Evolutionary conservation across 2,113 vertebrate genomes (phyloP).

Genomic region (Greenwoodochromis staneri): DNA sequence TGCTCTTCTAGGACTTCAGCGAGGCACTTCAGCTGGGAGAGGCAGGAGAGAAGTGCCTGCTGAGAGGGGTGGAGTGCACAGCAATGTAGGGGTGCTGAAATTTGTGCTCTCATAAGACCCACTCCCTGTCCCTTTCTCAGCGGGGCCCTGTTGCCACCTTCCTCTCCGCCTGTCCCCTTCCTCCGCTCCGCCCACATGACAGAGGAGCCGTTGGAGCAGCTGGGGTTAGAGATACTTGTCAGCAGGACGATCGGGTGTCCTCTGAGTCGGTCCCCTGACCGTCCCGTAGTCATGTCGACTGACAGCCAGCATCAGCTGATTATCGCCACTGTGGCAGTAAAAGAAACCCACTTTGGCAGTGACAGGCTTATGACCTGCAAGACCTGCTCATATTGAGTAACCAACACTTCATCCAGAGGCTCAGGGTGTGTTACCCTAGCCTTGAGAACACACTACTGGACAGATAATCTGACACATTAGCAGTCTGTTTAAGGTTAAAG

Average conservation of each 20-base stretch:
- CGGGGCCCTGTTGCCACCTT: conserved; percentile 62
- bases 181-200: conserved; percentile 33
- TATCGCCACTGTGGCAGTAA: conserved; percentile 69
- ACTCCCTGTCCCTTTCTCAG: conserved; percentile 38
- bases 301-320: conserved; percentile 71
- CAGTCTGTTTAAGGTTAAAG: conserved; percentile 66
- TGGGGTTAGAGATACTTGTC: conserved; percentile 65
- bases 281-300: conserved; percentile 34
- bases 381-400: conserved; percentile 62
- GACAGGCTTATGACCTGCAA: conserved; percentile 59
- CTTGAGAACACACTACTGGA: conserved; percentile 52
- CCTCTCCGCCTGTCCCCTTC: not conserved
- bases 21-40: not conserved
- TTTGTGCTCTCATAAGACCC: conserved; percentile 26
- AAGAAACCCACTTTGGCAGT: conserved; percentile 64
- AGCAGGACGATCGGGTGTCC: conserved; percentile 46
- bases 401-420: conserved; percentile 59
- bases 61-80: conserved; percentile 6
- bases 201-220: conserved; percentile 54
- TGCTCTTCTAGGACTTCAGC: conserved; percentile 13
- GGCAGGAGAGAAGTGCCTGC: not conserved
- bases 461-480: conserved; percentile 66
- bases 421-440: conserved; percentile 41
- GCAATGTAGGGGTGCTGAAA: conserved; percentile 56
- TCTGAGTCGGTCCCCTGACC: conserved; percentile 51